phyloP scores from a whole-genome alignment of 2,797 vertebrate genomes.

The Sardinella longiceps region DNA sequence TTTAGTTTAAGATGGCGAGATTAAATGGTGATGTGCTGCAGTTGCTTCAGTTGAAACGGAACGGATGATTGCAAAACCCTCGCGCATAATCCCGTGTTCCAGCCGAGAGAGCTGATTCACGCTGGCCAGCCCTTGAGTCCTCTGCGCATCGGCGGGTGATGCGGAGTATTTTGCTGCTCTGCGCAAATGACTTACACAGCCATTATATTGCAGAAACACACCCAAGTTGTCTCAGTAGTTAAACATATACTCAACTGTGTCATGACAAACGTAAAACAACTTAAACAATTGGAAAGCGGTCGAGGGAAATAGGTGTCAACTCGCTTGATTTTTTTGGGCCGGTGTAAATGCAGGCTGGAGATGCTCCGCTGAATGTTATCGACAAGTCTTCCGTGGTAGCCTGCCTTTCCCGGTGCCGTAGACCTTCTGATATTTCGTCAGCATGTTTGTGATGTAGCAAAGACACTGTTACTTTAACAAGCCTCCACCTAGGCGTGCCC shows the following conservation, averaged over 20 bases:
- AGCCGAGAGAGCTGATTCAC: conserved; percentile 43
- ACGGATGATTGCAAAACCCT: conserved; percentile 6
- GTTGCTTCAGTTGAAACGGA: conserved; percentile 33
- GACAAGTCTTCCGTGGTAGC: neutral
- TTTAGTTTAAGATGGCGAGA: conserved; percentile 27
- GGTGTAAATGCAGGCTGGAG: conserved; percentile 2
- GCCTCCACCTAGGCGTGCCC: neutral
- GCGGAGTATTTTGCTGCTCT: conserved; percentile 71
- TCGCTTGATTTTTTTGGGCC: neutral
- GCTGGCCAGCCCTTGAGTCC: conserved; percentile 38
- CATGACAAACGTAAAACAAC: neutral
- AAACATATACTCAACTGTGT: neutral
- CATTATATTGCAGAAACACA: neutral
- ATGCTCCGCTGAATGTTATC: neutral
- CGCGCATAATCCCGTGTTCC: conserved; percentile 54
- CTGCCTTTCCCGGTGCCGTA: neutral
- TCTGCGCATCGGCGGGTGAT: conserved; percentile 70
- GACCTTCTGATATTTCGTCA: conserved; percentile 1
- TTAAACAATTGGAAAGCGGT: neutral
- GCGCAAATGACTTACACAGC: conserved; percentile 64
- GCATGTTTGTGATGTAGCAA: conserved; percentile 1
- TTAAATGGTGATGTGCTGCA: conserved; percentile 27
- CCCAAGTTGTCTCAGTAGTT: neutral
- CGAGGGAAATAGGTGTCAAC: neutral
- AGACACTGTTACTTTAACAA: neutral